Evolutionary conservation across 2,888 invertebrate species (phyloP), one percentile per base, ranked within the genome.

Genomic region (Polydrusus cervinus): DNA sequence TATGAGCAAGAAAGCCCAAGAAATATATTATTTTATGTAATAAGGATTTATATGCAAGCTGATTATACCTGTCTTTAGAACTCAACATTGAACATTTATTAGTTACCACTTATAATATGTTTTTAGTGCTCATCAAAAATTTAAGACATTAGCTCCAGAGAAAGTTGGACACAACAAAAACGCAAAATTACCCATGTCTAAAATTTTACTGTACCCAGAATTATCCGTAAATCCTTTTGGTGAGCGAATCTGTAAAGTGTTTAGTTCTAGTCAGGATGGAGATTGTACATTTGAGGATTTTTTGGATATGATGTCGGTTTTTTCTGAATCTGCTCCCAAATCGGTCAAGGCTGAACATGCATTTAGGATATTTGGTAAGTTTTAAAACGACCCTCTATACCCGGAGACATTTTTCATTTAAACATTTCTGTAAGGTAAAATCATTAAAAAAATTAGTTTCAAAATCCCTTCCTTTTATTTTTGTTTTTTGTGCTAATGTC

Each of bases 201-300:
- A 95, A 85, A 91, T 97, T 68, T 89, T 96, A 16, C 93, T 93
- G 79, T 96, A 96, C 88, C 95, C 96, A 3, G 97, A 97, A 86
- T 87, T 97, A 49, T 90, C 92, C 78, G 96, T 96, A 1, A 97
- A 97, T 87, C 97, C 97, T 0, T 97, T 98, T 87, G 93, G 94
- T 47, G 95, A 97, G 83, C 89, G 97, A 69, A 96, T 98, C 78
- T 97, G 97, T 84, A 94, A 95, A 86, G 95, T 97, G n/a, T 95
- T 95, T 82, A 95, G 95, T 85, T 94, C 95, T 0, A 94, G 93
- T 85, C 94, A 95, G 79, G 95, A 95, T 86, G 97, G 97, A 5
- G 95, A 96, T 85, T 94, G 97, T 85, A 96, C 95, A 0, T 98
- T 98, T 88, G 97, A 98, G 87, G 97, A 98, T 86, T 98, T 97